Percentiles rank a stretch among this genome's conserved stretches.
These are phyloP conservation scores for Drosophila mayaguana DNA, from an alignment of 2,888 invertebrate genomes.

Conservation along the genomic window DNA sequence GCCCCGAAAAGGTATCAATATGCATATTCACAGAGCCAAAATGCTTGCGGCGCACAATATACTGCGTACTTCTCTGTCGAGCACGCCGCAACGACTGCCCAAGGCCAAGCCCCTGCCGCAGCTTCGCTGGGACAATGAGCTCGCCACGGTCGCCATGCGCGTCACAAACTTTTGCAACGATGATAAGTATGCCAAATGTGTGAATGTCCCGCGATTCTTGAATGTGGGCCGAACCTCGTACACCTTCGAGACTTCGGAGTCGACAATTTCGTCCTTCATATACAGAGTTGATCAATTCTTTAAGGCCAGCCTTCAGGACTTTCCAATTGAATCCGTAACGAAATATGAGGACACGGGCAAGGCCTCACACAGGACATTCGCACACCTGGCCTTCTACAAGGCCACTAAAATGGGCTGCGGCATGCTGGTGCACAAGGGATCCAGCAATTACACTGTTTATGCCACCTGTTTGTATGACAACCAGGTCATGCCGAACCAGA, in stretches of 20 bases:
- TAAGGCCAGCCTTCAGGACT: accelerated
- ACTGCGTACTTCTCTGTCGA: background rate
- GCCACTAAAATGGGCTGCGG: slow-evolving; percentile 14
- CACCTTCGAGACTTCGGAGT: background rate
- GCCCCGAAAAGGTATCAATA: slow-evolving; percentile 27
- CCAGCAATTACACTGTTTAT: background rate
- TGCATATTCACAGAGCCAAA: background rate
- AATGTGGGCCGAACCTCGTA: slow-evolving; percentile 31
- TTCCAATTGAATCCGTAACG: background rate
- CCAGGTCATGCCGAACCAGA: background rate
- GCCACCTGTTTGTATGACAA: slow-evolving; percentile 16
- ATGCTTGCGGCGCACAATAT: slow-evolving; percentile 24
- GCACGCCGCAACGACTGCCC: accelerated
- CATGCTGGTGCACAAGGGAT: background rate
- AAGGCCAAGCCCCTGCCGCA: accelerated
- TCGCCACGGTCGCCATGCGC: slow-evolving; percentile 52
- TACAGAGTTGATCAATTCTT: accelerated
- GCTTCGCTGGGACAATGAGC: slow-evolving; percentile 35
- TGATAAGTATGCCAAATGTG: background rate
- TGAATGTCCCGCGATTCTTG: slow-evolving; percentile 32
- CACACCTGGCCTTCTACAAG: slow-evolving; percentile 2
- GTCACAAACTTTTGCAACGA: slow-evolving; percentile 42
- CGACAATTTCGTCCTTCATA: background rate
- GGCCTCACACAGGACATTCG: background rate
- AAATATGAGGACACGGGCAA: no score